A percentile compares a stretch with the other conserved stretches of the same genome.
Evolutionary conservation across 2,888 invertebrate species (phyloP).

Genomic region (Drepanosiphum platanoidis): DNA sequence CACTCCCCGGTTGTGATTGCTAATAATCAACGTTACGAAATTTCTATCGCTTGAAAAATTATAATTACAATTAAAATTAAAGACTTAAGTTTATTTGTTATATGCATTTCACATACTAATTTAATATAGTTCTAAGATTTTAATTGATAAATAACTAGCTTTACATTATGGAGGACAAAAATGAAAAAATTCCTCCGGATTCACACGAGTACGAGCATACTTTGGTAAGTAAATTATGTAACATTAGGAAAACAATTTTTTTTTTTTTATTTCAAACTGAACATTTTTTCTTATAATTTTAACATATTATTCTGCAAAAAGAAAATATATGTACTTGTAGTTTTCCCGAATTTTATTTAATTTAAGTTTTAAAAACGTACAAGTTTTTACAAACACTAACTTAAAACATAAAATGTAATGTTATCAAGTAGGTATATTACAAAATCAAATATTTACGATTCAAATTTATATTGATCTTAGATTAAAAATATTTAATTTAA

Average conservation of each 20-base stretch:
- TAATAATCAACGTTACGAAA: background rate
- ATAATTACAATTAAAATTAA: background rate
- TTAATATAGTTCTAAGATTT: background rate
- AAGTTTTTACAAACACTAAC: too few relatives aligned
- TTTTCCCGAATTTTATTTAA: background rate
- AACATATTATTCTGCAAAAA: too few relatives aligned
- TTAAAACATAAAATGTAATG: too few relatives aligned
- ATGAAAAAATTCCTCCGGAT: constrained; percentile 46
- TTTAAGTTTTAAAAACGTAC: too few relatives aligned
- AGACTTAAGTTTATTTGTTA: background rate
- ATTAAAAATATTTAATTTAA: too few relatives aligned
- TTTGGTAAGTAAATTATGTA: constrained; percentile 54
- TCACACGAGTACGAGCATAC: constrained; percentile 61
- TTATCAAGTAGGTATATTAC: too few relatives aligned
- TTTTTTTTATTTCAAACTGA: background rate
- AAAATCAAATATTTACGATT: too few relatives aligned
- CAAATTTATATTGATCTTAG: too few relatives aligned
- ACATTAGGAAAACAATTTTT: background rate
- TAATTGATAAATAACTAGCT: background rate
- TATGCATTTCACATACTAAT: background rate
- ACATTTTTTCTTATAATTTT: too few relatives aligned
- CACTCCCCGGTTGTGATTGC: background rate
- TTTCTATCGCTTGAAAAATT: background rate
- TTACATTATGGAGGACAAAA: constrained; percentile 52
- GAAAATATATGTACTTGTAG: background rate